Evolutionary conservation across 2,888 invertebrate species (phyloP).

Genomic region (Troilus luridus): DNA sequence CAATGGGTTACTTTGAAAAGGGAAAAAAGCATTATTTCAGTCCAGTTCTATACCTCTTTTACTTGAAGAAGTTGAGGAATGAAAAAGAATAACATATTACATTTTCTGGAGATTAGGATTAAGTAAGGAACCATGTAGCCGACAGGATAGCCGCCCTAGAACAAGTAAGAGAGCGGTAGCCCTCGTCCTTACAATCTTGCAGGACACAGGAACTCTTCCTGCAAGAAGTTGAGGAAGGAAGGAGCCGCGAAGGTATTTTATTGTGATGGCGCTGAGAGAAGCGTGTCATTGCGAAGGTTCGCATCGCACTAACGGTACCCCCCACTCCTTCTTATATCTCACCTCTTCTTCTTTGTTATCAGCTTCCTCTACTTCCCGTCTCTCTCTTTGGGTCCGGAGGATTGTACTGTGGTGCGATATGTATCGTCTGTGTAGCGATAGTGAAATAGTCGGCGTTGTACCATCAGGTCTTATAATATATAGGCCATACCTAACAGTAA

Average conservation of each 20-base stretch:
- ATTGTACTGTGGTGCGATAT: background rate
- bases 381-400: background rate
- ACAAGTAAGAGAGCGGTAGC: background rate
- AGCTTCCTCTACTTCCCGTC: background rate
- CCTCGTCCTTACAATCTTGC: background rate
- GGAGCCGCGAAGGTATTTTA: background rate
- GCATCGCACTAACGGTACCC: constrained; percentile 46
- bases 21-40: too few relatives aligned
- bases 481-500: background rate
- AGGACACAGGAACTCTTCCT: background rate
- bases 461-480: background rate
- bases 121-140: background rate
- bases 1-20: too few relatives aligned
- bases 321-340: constrained; percentile 15
- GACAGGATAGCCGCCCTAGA: background rate
- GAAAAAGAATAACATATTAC: background rate
- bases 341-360: constrained; percentile 45
- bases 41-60: background rate
- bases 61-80: background rate
- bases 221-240: constrained; percentile 48
- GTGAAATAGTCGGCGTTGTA: background rate
- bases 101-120: background rate
- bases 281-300: constrained; percentile 48
- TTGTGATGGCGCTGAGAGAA: background rate
- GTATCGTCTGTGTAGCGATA: background rate